Conservation (phyloP, 2,888 invertebrate genomes). For the Agonopterix heracliana region DNA sequence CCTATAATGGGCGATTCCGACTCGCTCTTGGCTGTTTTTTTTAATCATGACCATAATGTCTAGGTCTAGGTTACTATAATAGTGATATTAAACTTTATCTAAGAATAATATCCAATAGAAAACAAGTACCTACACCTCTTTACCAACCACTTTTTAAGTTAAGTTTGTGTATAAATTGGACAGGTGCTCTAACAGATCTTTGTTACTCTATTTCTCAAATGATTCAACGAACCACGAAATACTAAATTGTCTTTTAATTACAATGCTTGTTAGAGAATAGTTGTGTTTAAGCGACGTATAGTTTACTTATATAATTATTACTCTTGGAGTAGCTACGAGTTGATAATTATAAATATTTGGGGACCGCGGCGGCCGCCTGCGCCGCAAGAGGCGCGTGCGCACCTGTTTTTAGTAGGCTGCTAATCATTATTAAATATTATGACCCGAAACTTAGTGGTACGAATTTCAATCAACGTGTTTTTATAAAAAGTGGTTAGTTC, state of each 20-base stretch:
- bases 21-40: too few species aligned
- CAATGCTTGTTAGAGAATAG: conserved; percentile 34
- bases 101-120: too few species aligned
- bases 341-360: conserved; percentile 38
- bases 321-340: conserved; percentile 27
- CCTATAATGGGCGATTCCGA: too few species aligned
- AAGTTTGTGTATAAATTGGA: too few species aligned
- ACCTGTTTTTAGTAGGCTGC: conserved; percentile 37
- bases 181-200: too few species aligned
- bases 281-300: conserved; percentile 21
- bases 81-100: too few species aligned
- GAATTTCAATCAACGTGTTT: not conserved
- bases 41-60: too few species aligned
- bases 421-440: conserved; percentile 44
- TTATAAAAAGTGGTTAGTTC: too few species aligned
- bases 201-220: too few species aligned
- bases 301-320: conserved; percentile 49
- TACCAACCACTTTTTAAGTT: too few species aligned
- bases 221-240: conserved; percentile 6
- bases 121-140: too few species aligned
- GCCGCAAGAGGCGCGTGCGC: conserved; percentile 20
- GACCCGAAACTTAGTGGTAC: conserved; percentile 27
- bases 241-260: conserved; percentile 48
- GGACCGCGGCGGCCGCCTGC: conserved; percentile 21
- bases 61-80: too few species aligned